phyloP scores from a whole-genome alignment of 2,113 vertebrate species.

The Heterochromis multidens region DNA sequence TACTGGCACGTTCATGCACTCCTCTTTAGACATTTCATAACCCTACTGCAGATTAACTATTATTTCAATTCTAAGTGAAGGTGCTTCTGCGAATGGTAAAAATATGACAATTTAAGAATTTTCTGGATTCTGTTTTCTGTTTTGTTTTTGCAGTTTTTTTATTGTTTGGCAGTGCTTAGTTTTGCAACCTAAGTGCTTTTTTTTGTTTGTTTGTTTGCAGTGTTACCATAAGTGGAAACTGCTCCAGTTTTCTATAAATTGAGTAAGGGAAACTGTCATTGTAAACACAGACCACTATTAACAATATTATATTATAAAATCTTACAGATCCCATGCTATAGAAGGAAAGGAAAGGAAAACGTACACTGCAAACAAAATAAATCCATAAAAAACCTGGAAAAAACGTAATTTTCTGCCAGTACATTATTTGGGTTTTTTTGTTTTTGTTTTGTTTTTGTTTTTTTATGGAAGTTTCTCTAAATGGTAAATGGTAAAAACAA shows the following conservation, averaged over 20 bases:
- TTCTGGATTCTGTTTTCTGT: neutral
- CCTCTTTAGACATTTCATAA: neutral
- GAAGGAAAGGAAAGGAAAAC: too few relatives aligned
- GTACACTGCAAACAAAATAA: too few relatives aligned
- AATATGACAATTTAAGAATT: neutral
- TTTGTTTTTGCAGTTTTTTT: neutral
- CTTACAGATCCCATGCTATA: too few relatives aligned
- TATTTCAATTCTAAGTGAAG: neutral
- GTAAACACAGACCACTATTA: too few relatives aligned
- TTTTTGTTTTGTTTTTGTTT: too few relatives aligned
- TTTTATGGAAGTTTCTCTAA: neutral
- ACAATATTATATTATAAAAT: too few relatives aligned
- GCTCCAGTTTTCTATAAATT: too few relatives aligned
- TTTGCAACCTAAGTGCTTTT: neutral
- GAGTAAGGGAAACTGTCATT: too few relatives aligned
- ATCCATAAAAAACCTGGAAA: too few relatives aligned
- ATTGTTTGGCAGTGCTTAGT: neutral
- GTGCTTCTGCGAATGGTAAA: neutral
- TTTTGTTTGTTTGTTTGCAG: neutral
- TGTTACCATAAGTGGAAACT: too few relatives aligned
- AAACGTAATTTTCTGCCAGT: too few relatives aligned
- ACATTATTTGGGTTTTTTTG: too few relatives aligned
- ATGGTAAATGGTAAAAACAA: neutral
- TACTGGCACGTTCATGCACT: neutral
- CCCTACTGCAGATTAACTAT: neutral